phyloP scores from a whole-genome alignment of 92 coral and sea anemone species.

The Porites lobata region DNA sequence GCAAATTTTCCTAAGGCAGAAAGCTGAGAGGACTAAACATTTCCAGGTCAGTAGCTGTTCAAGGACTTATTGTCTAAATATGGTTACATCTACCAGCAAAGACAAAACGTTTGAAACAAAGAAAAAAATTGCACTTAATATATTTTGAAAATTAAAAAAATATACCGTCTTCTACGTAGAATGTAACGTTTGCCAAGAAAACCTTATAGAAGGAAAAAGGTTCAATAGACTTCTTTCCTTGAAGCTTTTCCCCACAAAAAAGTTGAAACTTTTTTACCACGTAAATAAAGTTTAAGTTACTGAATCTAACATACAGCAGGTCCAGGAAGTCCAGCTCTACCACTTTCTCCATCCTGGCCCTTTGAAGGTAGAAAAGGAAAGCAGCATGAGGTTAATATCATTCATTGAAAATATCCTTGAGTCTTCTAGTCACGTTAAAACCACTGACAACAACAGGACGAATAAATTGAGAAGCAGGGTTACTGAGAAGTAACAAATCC shows the following conservation, averaged over 20 bases:
- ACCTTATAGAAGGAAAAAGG: neutral
- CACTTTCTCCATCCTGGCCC: conserved; percentile 72
- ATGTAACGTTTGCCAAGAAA: too few relatives aligned
- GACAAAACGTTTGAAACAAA: too few relatives aligned
- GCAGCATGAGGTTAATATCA: neutral
- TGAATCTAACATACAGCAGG: conserved; percentile 40
- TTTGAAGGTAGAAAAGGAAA: conserved; percentile 5
- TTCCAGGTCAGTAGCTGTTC: neutral
- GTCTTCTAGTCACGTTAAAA: neutral
- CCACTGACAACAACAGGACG: neutral
- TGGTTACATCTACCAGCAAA: too few relatives aligned
- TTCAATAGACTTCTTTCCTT: neutral
- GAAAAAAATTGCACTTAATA: too few relatives aligned
- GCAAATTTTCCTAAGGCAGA: neutral
- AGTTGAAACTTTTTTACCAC: neutral
- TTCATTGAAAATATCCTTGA: too few relatives aligned
- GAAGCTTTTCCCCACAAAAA: neutral
- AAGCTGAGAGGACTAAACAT: neutral
- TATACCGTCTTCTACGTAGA: neutral
- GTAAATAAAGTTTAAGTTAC: neutral
- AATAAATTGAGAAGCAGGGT: too few relatives aligned
- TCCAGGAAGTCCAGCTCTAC: conserved; percentile 75
- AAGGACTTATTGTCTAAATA: too few relatives aligned
- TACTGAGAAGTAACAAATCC: too few relatives aligned
- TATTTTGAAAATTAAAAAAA: too few relatives aligned